phyloP scores from a whole-genome alignment of 53 echinoderm and acorn worm genomes.

The Astropecten irregularis region DNA sequence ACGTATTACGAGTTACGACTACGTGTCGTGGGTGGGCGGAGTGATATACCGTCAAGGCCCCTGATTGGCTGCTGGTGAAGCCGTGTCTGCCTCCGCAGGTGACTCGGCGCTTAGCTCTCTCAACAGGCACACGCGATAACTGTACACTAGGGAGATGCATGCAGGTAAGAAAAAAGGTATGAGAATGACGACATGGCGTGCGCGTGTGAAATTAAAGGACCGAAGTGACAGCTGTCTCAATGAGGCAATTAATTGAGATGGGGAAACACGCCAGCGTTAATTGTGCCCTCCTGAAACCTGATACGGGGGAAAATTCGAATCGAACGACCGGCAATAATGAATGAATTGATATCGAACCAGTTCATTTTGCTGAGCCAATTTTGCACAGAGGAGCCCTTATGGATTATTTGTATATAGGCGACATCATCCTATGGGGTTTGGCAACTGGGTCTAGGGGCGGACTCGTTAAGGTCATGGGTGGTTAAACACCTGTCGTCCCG shows the following conservation, averaged over 20 bases:
- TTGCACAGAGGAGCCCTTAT: too few species aligned
- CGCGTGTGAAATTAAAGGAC: too few species aligned
- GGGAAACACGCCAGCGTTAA: background rate
- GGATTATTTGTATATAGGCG: too few species aligned
- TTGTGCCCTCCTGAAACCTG: background rate
- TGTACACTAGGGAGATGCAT: background rate
- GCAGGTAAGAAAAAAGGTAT: too few species aligned
- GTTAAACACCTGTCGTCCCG: too few species aligned
- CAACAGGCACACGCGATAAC: background rate
- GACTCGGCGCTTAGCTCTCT: conserved; percentile 8
- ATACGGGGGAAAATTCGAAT: conserved; percentile 18
- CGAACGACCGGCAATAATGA: too few species aligned
- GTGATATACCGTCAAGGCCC: background rate
- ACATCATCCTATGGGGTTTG: too few species aligned
- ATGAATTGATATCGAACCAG: too few species aligned
- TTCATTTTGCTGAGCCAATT: too few species aligned
- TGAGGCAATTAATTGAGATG: conserved; percentile 1
- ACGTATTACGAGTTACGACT: background rate
- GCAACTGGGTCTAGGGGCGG: too few species aligned
- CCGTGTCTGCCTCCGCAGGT: background rate
- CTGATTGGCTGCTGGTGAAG: conserved; percentile 27
- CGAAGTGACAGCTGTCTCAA: background rate
- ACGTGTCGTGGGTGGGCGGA: conserved; percentile 18
- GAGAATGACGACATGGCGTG: too few species aligned
- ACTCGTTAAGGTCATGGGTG: too few species aligned